Conservation (phyloP, 2,888 invertebrate species). For the Balanococcus diminutus region DNA sequence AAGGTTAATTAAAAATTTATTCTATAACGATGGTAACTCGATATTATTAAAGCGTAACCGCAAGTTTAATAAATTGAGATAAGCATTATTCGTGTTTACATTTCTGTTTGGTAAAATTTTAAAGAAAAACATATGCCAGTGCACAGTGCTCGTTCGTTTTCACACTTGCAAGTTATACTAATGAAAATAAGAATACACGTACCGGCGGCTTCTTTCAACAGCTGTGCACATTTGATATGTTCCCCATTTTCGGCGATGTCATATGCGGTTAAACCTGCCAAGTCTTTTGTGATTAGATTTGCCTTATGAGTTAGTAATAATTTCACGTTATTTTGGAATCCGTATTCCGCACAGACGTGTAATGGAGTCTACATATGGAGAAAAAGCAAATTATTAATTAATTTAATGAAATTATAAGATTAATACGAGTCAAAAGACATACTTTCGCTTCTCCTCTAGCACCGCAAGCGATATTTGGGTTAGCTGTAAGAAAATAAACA, state of each 20-base stretch:
- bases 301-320: conserved; percentile 73
- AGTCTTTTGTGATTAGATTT: conserved; percentile 69
- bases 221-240: conserved; percentile 69
- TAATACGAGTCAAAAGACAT: conserved; percentile 56
- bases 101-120: background rate
- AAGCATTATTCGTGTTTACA: background rate
- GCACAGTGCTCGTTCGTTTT: background rate
- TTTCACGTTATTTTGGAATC: conserved; percentile 73
- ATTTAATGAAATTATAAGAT: background rate
- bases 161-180: background rate
- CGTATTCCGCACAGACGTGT: conserved; percentile 81
- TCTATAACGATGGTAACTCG: background rate
- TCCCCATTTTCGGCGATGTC: conserved; percentile 74
- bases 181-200: conserved; percentile 55
- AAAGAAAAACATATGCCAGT: background rate
- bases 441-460: conserved; percentile 73
- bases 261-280: conserved; percentile 73
- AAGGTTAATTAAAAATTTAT: background rate
- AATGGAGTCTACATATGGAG: conserved; percentile 70
- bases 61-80: background rate
- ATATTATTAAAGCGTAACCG: background rate
- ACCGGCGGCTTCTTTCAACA: conserved; percentile 73
- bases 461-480: conserved; percentile 73
- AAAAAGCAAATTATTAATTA: background rate
- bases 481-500: conserved; percentile 63